Base-by-base conservation (phyloP, 92 coral and sea anemone genomes). In the Scolanthus callimorphus region DNA sequence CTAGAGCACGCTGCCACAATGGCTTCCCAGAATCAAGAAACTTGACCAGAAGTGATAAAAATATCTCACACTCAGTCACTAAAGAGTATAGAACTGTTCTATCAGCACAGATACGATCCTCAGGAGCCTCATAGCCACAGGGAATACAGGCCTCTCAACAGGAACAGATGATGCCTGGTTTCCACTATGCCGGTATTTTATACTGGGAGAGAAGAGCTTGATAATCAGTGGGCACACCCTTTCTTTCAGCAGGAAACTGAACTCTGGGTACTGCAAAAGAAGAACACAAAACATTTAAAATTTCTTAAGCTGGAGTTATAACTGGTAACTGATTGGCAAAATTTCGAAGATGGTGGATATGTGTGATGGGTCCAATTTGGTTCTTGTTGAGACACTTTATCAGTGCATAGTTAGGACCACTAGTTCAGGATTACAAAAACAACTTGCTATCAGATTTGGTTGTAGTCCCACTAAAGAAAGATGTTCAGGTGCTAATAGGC, bases 51-150 rank as follows among this genome's bases (percentile, higher is more conserved):
- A 91, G 62, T 25, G 97, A 91, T 10, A 91, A 71, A 59, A 91
- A 91, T 37, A 91, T 91, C 65, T 91, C 97, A 56, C 97, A 91
- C 60, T 91, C 97, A 17, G 97, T 91, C 30, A n/a, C n/a, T n/a
- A 58, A 9, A 91, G 65, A 4, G 97, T 91, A 64, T 91, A 91
- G 59, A 91, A 91, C 67, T 88, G 95, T 60, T 91, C 97, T 28
- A 91, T 91, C 15, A 91, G 78, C 3, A 91, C 96, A 43, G 97
- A 88, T 13, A 91, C 97, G 23, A 91, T 91, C 20, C 97, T 69
- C 1, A 91, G 74, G 17, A 91, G 85, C 55, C 96, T 77, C 70
- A 81, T 82, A 0, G 97, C 95, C 11, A 91, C 92, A 37, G 97
- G 97, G 50, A 78, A 91, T 0, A 91, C 78, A 8, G 97, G 97